phyloP scores from a whole-genome alignment of 2,888 invertebrate genomes.

The Tachina grossa region DNA sequence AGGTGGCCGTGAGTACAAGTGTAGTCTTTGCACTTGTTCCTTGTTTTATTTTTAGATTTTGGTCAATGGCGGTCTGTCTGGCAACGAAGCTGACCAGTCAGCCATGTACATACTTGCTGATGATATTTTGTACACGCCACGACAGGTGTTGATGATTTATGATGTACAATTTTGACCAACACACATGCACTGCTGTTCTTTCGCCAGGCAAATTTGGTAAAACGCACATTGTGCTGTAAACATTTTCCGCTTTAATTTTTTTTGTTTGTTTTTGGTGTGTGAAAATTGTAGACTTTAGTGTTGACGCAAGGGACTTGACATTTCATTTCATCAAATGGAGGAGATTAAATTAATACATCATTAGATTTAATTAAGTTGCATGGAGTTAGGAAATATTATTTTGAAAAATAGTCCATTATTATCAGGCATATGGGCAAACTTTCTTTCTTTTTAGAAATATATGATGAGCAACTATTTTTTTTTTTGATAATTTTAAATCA shows the following conservation, averaged over 20 bases:
- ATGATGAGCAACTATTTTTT: neutral
- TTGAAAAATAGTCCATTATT: neutral
- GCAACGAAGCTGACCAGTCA: conserved; percentile 23
- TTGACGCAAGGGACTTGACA: conserved; percentile 37
- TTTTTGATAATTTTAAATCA: neutral
- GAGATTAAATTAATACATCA: conserved; percentile 24
- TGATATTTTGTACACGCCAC: conserved; percentile 50
- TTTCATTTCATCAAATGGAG: conserved; percentile 14
- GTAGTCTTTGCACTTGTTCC: conserved; percentile 2
- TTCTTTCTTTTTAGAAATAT: neutral
- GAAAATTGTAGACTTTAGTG: conserved; percentile 16
- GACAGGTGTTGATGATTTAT: conserved; percentile 82
- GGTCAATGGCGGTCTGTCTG: conserved; percentile 25
- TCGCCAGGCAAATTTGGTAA: neutral
- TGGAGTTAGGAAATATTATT: conserved; percentile 1
- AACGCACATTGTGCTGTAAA: neutral
- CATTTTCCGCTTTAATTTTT: conserved; percentile 23
- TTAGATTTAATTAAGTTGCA: conserved; percentile 21
- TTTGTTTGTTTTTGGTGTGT: neutral
- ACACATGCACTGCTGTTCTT: neutral
- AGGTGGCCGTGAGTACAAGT: conserved; percentile 26
- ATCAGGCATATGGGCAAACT: neutral
- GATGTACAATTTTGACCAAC: conserved; percentile 69
- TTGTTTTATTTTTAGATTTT: conserved; percentile 19
- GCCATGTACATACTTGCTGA: conserved; percentile 35